Evolutionary conservation across 1,140 invertebrate genomes (phyloP).

Genomic region (Gonatopus flavifemur): DNA sequence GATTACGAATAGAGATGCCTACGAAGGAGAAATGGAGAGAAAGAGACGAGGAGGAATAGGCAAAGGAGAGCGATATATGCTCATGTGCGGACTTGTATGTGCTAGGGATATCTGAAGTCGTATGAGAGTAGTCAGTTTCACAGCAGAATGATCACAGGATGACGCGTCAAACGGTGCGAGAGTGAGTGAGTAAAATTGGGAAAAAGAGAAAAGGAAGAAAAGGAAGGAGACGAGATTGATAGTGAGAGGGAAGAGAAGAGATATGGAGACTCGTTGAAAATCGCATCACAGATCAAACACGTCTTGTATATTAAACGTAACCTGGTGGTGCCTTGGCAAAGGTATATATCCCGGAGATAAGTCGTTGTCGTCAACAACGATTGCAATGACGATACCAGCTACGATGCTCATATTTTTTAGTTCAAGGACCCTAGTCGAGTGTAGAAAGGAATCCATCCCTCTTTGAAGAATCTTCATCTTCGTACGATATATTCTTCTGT

Average conservation of each 20-base stretch:
- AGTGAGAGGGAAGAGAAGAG: constrained; percentile 9
- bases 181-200: too few species aligned
- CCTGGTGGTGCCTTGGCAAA: constrained; percentile 27
- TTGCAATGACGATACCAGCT: too few species aligned
- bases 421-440: too few species aligned
- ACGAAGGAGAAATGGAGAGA: constrained; percentile 16
- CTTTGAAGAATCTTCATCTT: too few species aligned
- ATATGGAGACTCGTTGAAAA: constrained; percentile 51
- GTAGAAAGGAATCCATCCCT: too few species aligned
- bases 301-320: constrained; percentile 57
- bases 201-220: constrained; percentile 27
- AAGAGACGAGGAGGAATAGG: constrained; percentile 7
- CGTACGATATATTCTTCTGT: too few species aligned
- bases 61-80: constrained; percentile 11
- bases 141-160: constrained; percentile 59
- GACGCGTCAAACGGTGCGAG: constrained; percentile 48
- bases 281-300: constrained; percentile 60
- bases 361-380: too few species aligned
- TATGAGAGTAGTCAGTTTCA: constrained; percentile 47
- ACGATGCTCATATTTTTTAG: too few species aligned
- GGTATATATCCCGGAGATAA: too few species aligned
- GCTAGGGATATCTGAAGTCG: constrained; percentile 48
- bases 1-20: constrained; percentile 39
- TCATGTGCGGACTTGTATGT: too few species aligned
- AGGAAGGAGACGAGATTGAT: neutral